A percentile compares a stretch with the other conserved stretches of the same genome.
Evolutionary conservation across 2,113 vertebrate species (phyloP).

Genomic region (Engystomops pustulosus): DNA sequence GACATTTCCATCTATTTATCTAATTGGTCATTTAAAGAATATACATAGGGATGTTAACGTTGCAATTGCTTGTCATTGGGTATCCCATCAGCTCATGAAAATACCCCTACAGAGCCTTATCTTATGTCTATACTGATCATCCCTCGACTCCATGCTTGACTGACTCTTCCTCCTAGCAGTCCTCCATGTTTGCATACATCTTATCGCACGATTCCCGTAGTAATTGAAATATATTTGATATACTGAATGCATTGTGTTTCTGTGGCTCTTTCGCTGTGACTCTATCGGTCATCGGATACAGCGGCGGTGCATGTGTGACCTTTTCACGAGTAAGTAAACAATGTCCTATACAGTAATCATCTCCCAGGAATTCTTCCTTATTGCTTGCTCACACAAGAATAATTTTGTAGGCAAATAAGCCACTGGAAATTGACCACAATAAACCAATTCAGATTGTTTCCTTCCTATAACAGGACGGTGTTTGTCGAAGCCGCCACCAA

Average conservation of each 20-base stretch:
- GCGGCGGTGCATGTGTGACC: slow-evolving; percentile 25
- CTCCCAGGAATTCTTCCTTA: slow-evolving; percentile 29
- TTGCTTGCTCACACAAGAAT: slow-evolving; percentile 43
- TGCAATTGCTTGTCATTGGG: not conserved
- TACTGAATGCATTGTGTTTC: not conserved
- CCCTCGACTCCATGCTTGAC: not conserved
- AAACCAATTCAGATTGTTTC: slow-evolving; percentile 25
- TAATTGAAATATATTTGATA: slow-evolving; percentile 22
- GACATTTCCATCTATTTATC: not conserved
- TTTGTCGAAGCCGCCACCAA: not conserved
- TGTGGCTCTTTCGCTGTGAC: slow-evolving; percentile 1
- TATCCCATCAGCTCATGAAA: not conserved
- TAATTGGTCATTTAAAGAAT: not conserved
- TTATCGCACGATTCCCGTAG: not conserved
- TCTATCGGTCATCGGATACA: slow-evolving; percentile 47
- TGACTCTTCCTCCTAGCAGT: not conserved
- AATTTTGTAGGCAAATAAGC: slow-evolving; percentile 36
- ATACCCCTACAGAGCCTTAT: not conserved
- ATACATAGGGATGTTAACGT: not conserved
- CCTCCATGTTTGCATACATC: not conserved
- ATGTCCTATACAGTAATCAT: slow-evolving; percentile 33
- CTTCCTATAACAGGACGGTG: not conserved
- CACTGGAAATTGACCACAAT: slow-evolving; percentile 37
- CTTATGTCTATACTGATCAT: not conserved
- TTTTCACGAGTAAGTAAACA: slow-evolving; percentile 52